phyloP scores from a whole-genome alignment of 2,113 vertebrate genomes.

The Mesocricetus auratus region DNA sequence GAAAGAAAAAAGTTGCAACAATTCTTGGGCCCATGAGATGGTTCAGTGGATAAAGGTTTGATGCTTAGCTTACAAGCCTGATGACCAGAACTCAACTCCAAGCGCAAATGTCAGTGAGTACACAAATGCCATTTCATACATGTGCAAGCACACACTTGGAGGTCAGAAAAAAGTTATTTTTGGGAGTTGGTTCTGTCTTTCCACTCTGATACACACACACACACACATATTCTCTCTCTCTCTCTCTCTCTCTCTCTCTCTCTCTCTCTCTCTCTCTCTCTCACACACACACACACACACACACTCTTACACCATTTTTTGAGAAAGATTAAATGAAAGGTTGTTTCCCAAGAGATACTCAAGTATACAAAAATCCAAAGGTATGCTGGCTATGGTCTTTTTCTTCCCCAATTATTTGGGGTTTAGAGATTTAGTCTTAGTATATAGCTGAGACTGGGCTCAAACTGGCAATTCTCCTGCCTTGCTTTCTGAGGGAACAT shows the following conservation, averaged over 20 bases:
- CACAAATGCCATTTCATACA: too few relatives aligned
- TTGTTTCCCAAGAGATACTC: neutral
- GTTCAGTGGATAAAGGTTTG: neutral
- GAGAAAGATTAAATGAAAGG: neutral
- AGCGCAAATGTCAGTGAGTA: too few relatives aligned
- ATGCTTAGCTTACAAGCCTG: neutral
- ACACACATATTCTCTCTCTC: too few relatives aligned
- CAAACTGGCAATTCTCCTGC: neutral
- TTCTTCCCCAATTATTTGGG: neutral
- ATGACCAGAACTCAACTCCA: neutral
- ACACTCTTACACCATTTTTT: neutral
- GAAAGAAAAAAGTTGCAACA: neutral
- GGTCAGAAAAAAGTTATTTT: too few relatives aligned
- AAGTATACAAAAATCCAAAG: slow-evolving; percentile 38
- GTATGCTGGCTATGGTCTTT: neutral
- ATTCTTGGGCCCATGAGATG: neutral
- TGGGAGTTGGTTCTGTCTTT: too few relatives aligned
- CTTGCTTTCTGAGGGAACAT: neutral
- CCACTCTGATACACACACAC: too few relatives aligned
- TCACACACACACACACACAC: neutral
- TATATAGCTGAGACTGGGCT: neutral
- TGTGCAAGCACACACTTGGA: too few relatives aligned
- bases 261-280: too few relatives aligned
- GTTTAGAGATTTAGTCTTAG: neutral
- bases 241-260: too few relatives aligned